Evolutionary conservation across 2,113 vertebrate species (phyloP), one percentile per base, ranked within the genome.

Genomic region (Gobius niger): DNA sequence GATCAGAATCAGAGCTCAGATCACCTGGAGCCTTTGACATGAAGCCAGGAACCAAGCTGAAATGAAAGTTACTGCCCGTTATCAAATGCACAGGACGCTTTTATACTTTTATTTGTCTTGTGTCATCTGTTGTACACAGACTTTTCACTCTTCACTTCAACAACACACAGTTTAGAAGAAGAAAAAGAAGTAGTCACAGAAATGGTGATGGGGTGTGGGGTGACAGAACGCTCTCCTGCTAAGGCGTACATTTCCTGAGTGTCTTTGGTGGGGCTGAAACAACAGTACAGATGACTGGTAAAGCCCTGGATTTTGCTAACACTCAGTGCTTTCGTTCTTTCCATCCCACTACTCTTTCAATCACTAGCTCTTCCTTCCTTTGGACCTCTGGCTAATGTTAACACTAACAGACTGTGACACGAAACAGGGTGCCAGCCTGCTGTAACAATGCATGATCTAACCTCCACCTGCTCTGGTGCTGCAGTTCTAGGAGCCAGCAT

Each of bases 371-470:
- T 80, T 82, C 75, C 79, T 80, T 76, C 75, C 76, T 77, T 52
- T 62, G 9, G 50, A 57, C 70, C 79, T 63, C 67, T 73, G 73
- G 74, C 76, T 85, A 82, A 81, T 76, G 85, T 87, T 88, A 82
- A 71, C 18, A 13, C 78, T 88, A 87, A 87, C 85, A 87, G 83
- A 75, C 85, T 10, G 67, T 88, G 87, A 90, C 73, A 66, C 74
- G 71, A 72, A 78, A 73, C 78, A 59, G 63, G 76, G 79, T 59
- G 80, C 72, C 73, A 76, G 83, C 84, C 86, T 83, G 80, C 86
- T 90, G 88, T 73, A 81, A 75, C 84, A 90, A 88, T 82, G 68
- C 63, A 87, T 90, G 86, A 90, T 76, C 85, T 87, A 85, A 90
- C 75, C 57, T 0, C 62, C 80, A 62, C 84, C 82, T 86, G 84